Evolutionary conservation across 1,140 invertebrate genomes (phyloP).

Genomic region (Caenorhabditis tropicalis): DNA sequence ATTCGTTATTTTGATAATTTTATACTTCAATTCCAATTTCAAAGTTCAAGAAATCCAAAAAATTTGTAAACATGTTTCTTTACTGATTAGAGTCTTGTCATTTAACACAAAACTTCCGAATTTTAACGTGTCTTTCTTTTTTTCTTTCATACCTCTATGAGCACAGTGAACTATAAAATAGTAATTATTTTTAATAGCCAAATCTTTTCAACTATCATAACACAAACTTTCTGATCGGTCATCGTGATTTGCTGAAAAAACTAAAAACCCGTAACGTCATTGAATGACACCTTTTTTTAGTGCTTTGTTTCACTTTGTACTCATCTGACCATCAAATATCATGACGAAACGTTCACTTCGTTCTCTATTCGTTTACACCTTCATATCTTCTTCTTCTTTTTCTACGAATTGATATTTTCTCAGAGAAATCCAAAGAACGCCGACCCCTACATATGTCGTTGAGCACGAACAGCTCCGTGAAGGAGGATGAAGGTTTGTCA

Average conservation of each 20-base stretch:
- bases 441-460: constrained; percentile 3
- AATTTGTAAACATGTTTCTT: not conserved
- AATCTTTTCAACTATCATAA: not conserved
- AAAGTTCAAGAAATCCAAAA: not conserved
- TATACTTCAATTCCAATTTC: too few species aligned
- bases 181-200: constrained; percentile 1
- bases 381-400: not conserved
- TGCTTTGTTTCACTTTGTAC: not conserved
- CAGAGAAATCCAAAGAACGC: not conserved
- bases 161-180: too few species aligned
- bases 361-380: not conserved
- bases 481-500: constrained; percentile 35
- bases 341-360: too few species aligned
- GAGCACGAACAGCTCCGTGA: constrained; percentile 38
- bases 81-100: not conserved
- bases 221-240: not conserved
- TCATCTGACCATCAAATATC: not conserved
- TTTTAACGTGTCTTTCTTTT: not conserved
- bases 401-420: not conserved
- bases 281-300: not conserved
- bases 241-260: not conserved
- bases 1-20: too few species aligned
- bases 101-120: not conserved
- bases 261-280: not conserved
- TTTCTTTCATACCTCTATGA: not conserved